A percentile compares a stretch with the other conserved stretches of the same genome.
Evolutionary conservation across 2,888 invertebrate genomes (phyloP).

Genomic region (Mimumesa dahlbomi): DNA sequence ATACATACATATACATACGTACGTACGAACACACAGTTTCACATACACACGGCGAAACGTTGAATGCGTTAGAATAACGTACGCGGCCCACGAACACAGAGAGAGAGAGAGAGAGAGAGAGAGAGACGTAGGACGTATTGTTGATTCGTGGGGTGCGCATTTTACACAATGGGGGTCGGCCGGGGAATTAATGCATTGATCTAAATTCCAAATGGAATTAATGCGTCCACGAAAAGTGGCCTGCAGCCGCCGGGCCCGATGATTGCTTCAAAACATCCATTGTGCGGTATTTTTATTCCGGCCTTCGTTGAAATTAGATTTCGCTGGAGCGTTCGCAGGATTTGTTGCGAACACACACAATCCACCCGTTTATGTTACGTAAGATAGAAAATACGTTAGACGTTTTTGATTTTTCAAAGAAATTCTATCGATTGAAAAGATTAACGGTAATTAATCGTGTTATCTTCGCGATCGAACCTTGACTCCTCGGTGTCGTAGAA

Average conservation of each 20-base stretch:
- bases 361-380: too few species aligned
- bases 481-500: too few species aligned
- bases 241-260: background rate
- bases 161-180: slow-evolving; percentile 63
- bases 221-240: slow-evolving; percentile 65
- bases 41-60: slow-evolving; percentile 27
- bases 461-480: too few species aligned
- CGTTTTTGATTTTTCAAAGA: too few species aligned
- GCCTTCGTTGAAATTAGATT: background rate
- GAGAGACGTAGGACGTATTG: slow-evolving; percentile 54
- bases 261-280: background rate
- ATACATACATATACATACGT: background rate
- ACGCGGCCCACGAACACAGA: too few species aligned
- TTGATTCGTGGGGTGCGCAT: slow-evolving; percentile 63
- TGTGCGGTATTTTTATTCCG: too few species aligned
- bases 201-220: slow-evolving; percentile 67
- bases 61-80: slow-evolving; percentile 52
- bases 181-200: slow-evolving; percentile 60
- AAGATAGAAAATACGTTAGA: too few species aligned
- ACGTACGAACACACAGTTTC: slow-evolving; percentile 7
- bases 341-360: background rate
- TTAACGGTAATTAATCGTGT: too few species aligned
- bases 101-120: slow-evolving; percentile 4
- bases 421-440: too few species aligned
- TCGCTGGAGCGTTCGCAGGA: background rate